These are phyloP conservation scores for Heteromurus nitidus DNA, from an alignment of 2,888 invertebrate species.

Conservation along the genomic window DNA sequence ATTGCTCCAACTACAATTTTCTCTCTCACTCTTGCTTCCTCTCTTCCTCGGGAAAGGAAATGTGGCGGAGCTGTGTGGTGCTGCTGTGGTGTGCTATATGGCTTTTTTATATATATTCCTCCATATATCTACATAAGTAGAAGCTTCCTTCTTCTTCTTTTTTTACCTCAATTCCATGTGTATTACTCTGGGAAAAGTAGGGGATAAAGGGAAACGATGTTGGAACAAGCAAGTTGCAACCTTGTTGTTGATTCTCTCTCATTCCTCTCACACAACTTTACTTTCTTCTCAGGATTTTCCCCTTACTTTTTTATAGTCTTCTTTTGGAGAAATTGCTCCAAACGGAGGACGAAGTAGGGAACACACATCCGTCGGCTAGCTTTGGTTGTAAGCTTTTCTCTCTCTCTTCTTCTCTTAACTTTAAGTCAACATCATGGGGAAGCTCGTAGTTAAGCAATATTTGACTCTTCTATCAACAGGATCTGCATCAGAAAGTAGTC, in stretches of 20 bases:
- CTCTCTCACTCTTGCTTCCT: constrained; percentile 8
- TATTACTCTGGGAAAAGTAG: too few relatives aligned
- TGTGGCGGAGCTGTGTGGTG: too few relatives aligned
- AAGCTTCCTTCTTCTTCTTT: too few relatives aligned
- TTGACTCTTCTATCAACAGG: constrained; percentile 27
- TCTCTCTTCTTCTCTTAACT: neutral
- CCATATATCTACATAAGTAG: too few relatives aligned
- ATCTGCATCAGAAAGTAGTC: neutral
- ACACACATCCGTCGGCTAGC: too few relatives aligned
- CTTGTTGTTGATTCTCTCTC: constrained; percentile 23
- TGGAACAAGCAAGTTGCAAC: constrained; percentile 15
- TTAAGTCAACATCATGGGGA: neutral
- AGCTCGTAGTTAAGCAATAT: constrained; percentile 24
- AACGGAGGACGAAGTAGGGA: neutral
- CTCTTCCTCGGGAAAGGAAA: neutral
- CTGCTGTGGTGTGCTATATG: too few relatives aligned
- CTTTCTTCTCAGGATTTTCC: neutral
- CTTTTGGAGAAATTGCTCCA: neutral
- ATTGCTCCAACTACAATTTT: constrained; percentile 48
- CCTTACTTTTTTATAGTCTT: neutral
- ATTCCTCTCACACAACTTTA: neutral
- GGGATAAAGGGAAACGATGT: constrained; percentile 7
- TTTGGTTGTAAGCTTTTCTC: neutral
- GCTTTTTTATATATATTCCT: too few relatives aligned
- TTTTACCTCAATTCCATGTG: too few relatives aligned